phyloP scores from a whole-genome alignment of 2,888 invertebrate genomes.

The Herminia tarsipennalis region DNA sequence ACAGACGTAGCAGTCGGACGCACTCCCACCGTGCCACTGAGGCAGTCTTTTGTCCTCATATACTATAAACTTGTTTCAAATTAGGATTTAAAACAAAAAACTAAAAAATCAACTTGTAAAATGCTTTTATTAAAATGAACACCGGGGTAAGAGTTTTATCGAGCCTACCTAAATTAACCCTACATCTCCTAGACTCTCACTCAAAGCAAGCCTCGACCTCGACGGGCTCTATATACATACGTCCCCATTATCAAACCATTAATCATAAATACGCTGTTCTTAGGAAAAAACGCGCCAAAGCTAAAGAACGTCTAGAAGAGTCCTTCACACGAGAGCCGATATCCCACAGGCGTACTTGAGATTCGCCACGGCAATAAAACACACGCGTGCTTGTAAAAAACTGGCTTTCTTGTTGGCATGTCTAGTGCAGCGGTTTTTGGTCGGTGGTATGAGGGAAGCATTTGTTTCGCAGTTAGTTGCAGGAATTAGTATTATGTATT shows the following conservation, averaged over 20 bases:
- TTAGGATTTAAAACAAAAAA: too few relatives aligned
- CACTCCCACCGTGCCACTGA: too few relatives aligned
- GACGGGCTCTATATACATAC: too few relatives aligned
- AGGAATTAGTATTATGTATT: conserved; percentile 9
- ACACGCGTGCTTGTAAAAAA: conserved; percentile 63
- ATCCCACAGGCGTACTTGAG: conserved; percentile 54
- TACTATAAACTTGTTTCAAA: too few relatives aligned
- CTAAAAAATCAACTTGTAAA: too few relatives aligned
- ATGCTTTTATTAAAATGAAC: too few relatives aligned
- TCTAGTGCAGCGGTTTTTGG: conserved; percentile 40
- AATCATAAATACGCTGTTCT: conserved; percentile 34
- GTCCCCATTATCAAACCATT: conserved; percentile 23
- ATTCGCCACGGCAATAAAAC: conserved; percentile 63
- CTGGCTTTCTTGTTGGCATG: conserved; percentile 33
- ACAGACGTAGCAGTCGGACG: too few relatives aligned
- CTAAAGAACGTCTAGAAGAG: conserved; percentile 44
- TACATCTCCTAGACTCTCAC: too few relatives aligned
- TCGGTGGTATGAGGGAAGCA: conserved; percentile 10
- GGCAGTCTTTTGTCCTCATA: too few relatives aligned
- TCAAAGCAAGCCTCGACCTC: neutral
- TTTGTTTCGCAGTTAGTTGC: conserved; percentile 12
- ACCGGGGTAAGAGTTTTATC: too few relatives aligned
- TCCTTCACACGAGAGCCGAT: conserved; percentile 45
- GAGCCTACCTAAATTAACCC: too few relatives aligned
- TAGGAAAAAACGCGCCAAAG: conserved; percentile 26